Percentiles rank a stretch among this genome's conserved stretches.
These are phyloP conservation scores for Ctenochaetus hawaiiensis DNA, from an alignment of 2,797 vertebrate species.

Conservation along the genomic window DNA sequence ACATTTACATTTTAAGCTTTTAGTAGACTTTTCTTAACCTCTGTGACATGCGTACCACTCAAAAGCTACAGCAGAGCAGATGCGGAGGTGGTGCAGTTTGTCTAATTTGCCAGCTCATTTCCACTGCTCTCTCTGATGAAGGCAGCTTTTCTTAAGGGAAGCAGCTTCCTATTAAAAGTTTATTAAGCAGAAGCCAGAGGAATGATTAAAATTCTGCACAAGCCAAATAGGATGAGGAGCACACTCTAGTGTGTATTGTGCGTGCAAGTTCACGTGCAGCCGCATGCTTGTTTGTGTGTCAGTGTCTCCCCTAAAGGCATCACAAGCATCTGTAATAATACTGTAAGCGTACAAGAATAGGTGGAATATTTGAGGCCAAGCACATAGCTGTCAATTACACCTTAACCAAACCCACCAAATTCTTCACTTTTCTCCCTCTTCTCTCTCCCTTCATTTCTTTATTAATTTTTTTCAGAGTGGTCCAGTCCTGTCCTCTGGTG, in stretches of 20 bases:
- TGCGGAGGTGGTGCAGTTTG: conserved; percentile 47
- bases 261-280: conserved; percentile 17
- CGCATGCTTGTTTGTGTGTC: conserved; percentile 38
- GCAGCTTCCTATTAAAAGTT: conserved; percentile 63
- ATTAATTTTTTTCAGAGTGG: conserved; percentile 59
- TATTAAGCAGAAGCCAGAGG: conserved; percentile 66
- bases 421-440: neutral
- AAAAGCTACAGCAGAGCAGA: conserved; percentile 24
- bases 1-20: conserved; percentile 49
- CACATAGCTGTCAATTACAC: conserved; percentile 31
- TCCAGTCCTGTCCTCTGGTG: conserved; percentile 71
- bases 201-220: conserved; percentile 64
- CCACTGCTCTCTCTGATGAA: conserved; percentile 35
- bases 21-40: conserved; percentile 29
- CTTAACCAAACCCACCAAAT: neutral
- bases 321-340: conserved; percentile 49
- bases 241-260: conserved; percentile 39
- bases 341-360: conserved; percentile 46
- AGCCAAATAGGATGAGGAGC: conserved; percentile 51
- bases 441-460: neutral
- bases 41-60: conserved; percentile 21
- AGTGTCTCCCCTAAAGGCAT: conserved; percentile 49
- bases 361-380: conserved; percentile 36
- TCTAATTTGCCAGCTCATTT: conserved; percentile 65
- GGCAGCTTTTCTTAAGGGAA: conserved; percentile 55